Evolutionary conservation across 2,797 vertebrate species (phyloP), one percentile per base, ranked within the genome.

Genomic region (Melanotaenia parkinsoni): DNA sequence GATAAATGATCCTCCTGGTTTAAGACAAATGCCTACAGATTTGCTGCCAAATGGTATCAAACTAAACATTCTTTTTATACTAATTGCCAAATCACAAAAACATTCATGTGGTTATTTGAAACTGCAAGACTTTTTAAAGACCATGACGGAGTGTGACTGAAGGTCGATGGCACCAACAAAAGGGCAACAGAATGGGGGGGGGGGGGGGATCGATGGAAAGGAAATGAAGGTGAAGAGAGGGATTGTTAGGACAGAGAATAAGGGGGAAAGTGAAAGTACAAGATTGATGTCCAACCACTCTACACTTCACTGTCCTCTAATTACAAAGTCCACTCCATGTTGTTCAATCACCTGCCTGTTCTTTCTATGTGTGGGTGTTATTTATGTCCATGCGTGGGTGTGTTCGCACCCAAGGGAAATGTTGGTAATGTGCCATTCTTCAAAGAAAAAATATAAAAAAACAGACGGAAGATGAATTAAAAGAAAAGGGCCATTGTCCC

Each of bases 251-350:
- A 66, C 6, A 62, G 38, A 67, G 59, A 62, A 68, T 32, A 73
- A 74, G 35, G 24, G 18, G 43, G 40, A 76, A 69, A 72, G 80
- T 63, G 65, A 77, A 74, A 61, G 57, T 83, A 70, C 74, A 69
- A 65, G 65, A 89, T 80, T 70, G 70, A 90, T 89, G 78, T 81
- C 20, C 28, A 80, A 53, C 62, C 76, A 45, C 77, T 83, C 56
- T 65, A 76, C 80, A 82, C 75, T 84, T 56, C 72, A 82, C 80
- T 84, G 88, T 60, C 43, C 78, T 70, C 53, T 91, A 89, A 92
- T 91, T 89, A 87, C 84, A 58, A 56, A 79, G 65, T 67, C 75
- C 74, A 71, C 75, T 65, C 53, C n/a, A 1, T 8, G 30, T 32
- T 77, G 72, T 86, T 80, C 82, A 74, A 83, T 90, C 86, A 79